Evolutionary conservation across 2,113 vertebrate genomes (phyloP), one percentile per base, ranked within the genome.

Genomic region (Dasypus novemcinctus): DNA sequence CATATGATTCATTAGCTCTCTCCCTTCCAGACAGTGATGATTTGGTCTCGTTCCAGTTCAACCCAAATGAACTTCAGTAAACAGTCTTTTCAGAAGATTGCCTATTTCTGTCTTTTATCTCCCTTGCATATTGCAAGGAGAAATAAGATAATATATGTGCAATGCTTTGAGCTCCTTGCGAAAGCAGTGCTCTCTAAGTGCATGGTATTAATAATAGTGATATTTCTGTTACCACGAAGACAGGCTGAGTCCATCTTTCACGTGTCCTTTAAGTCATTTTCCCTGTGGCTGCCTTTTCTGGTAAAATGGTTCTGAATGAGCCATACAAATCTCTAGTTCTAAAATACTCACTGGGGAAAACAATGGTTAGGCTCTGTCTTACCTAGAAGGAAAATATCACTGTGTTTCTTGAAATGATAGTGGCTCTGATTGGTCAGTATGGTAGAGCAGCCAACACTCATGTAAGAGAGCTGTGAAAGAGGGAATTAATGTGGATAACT

Each of bases 131-230:
- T 83, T 76, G 88, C 94, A 95, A 96, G 91, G 94, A 91, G 94
- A 96, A 97, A 93, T 95, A 82, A 96, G 96, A 88, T 95, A 97
- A 97, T 97, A 78, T 95, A 98, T 90, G 93, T 89, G 95, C 74
- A 52, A 63, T 96, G 59, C 86, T 96, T 94, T 95, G 94, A 95
- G 93, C 91, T 96, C 89, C 94, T 94, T 95, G 92, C 89, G 91
- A 96, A 97, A 88, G 92, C 85, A 88, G 72, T 43, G n/a, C 54
- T 88, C 92, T 95, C 63, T 96, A 96, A 97, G 96, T 97, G 96
- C 91, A 80, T 59, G 95, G 94, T 97, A 97, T 97, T 97, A 97
- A 98, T 98, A 97, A 97, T 66, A 96, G 96, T 94, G 96, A 96
- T 98, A 97, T 97, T 98, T 98, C 96, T 96, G 96, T 96, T 97